These are phyloP conservation scores for Fissipunctia ypsillon DNA, from an alignment of 2,888 invertebrate species.

Conservation along the genomic window DNA sequence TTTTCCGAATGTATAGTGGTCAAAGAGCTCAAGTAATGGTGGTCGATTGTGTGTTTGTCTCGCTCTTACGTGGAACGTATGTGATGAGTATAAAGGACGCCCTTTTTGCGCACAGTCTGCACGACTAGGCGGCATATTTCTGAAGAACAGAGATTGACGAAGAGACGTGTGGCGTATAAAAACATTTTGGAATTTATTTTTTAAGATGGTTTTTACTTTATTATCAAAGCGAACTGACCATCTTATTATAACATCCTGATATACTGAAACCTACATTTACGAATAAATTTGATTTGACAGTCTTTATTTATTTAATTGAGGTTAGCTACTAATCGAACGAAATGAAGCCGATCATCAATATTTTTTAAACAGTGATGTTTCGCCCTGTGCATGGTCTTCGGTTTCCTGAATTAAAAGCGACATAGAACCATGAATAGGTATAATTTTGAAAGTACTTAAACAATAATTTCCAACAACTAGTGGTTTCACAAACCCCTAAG, in stretches of 20 bases:
- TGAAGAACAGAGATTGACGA: constrained; percentile 69
- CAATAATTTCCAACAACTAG: background rate
- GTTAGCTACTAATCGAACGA: background rate
- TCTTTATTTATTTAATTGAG: too few relatives aligned
- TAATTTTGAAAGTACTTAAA: background rate
- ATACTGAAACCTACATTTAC: too few relatives aligned
- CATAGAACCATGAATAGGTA: background rate
- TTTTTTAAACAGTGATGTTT: background rate
- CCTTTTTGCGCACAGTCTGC: constrained; percentile 90
- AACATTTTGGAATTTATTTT: background rate
- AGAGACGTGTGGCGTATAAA: constrained; percentile 67
- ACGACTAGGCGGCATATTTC: constrained; percentile 89
- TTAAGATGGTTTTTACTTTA: too few relatives aligned
- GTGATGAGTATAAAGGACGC: constrained; percentile 87
- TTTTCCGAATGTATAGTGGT: constrained; percentile 46
- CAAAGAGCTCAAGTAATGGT: constrained; percentile 57
- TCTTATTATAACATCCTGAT: too few relatives aligned
- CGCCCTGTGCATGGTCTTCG: background rate
- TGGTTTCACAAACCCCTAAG: background rate
- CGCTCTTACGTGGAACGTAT: constrained; percentile 84
- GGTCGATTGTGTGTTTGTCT: constrained; percentile 66
- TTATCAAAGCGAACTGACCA: too few relatives aligned
- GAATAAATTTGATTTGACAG: too few relatives aligned
- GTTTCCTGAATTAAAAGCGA: background rate
- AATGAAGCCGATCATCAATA: background rate